These are phyloP conservation scores for Eufriesea mexicana DNA, from an alignment of 1,140 invertebrate species.

Conservation along the genomic window DNA sequence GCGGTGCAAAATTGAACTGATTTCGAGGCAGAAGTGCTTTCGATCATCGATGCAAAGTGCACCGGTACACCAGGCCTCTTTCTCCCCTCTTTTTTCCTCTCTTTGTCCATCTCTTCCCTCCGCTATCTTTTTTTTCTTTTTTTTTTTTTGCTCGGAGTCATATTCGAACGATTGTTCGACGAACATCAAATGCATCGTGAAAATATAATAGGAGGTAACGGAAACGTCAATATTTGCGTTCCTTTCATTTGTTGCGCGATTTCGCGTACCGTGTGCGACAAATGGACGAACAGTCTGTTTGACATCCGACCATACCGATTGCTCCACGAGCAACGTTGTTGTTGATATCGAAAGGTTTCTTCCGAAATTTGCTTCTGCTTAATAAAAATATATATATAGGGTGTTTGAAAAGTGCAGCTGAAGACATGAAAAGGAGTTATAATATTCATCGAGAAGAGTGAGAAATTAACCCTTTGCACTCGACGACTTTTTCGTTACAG, in stretches of 20 bases:
- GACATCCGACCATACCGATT: too few relatives aligned
- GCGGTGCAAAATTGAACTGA: background rate
- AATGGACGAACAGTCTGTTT: background rate
- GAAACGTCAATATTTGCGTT: constrained; percentile 39
- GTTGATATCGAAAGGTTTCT: background rate
- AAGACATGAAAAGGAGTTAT: too few relatives aligned
- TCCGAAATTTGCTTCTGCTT: too few relatives aligned
- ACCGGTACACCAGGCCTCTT: too few relatives aligned
- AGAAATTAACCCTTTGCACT: too few relatives aligned
- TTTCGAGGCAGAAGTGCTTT: constrained; percentile 33
- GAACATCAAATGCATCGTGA: constrained; percentile 6
- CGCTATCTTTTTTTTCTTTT: background rate
- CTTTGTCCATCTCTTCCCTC: background rate
- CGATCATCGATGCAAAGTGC: constrained; percentile 3
- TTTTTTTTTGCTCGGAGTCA: background rate
- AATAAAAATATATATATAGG: too few relatives aligned
- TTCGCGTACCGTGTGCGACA: background rate
- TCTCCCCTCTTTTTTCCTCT: too few relatives aligned
- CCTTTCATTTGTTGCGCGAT: constrained; percentile 29
- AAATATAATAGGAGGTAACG: constrained; percentile 41
- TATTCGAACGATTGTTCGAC: constrained; percentile 15
- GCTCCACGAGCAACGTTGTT: background rate
- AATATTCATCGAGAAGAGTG: too few relatives aligned
- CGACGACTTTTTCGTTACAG: too few relatives aligned
- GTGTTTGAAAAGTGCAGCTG: too few relatives aligned